Conservation (phyloP, 2,797 vertebrate species). For the Aselliscus stoliczkanus region DNA sequence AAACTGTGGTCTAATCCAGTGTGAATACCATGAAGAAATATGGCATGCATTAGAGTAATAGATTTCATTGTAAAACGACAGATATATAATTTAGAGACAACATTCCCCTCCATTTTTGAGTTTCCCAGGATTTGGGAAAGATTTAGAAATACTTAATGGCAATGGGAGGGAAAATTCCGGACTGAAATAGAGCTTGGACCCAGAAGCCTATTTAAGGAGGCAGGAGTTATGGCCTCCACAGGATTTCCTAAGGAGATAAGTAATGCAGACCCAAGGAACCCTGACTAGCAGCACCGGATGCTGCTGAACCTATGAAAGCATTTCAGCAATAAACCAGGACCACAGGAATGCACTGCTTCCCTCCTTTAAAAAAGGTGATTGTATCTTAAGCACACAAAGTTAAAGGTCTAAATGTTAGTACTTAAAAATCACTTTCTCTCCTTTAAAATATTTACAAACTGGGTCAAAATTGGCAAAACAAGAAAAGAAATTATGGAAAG, state of each 20-base stretch:
- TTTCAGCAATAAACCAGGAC: background rate
- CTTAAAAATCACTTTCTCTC: background rate
- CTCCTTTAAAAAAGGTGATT: background rate
- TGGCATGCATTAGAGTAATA: background rate
- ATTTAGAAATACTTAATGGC: background rate
- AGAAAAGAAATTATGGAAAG: background rate
- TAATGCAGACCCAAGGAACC: background rate
- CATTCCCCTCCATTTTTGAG: background rate
- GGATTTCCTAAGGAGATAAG: background rate
- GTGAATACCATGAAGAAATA: background rate
- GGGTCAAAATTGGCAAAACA: background rate
- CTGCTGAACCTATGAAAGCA: background rate
- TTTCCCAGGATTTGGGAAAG: background rate
- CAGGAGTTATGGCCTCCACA: background rate
- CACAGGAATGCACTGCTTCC: background rate
- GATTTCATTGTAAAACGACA: background rate
- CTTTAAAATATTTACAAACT: background rate
- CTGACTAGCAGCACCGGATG: too few species aligned
- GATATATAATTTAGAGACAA: background rate
- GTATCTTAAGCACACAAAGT: background rate
- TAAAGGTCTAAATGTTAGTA: background rate
- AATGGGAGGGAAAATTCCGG: background rate
- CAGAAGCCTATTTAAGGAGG: slow-evolving; percentile 23
- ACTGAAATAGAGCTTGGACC: background rate
- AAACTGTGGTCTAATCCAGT: background rate